phyloP scores from a whole-genome alignment of 2,888 invertebrate species.

The Pegoplata infirma region DNA sequence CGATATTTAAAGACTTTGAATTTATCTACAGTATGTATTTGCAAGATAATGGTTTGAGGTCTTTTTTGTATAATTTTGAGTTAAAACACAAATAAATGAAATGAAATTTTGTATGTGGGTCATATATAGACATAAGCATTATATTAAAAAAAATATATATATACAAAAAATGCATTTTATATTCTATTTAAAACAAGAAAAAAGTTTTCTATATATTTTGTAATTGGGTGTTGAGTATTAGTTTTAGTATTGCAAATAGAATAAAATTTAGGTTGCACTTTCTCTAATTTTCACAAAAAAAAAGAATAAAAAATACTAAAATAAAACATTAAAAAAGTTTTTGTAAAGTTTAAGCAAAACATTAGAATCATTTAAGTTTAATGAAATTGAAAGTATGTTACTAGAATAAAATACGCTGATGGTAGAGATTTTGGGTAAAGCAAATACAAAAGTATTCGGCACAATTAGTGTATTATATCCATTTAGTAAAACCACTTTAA shows the following conservation, averaged over 20 bases:
- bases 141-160: not conserved
- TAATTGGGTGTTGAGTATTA: not conserved
- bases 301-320: not conserved
- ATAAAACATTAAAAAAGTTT: slow-evolving; percentile 6
- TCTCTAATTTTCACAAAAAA: not conserved
- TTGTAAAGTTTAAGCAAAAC: slow-evolving; percentile 7
- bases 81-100: slow-evolving; percentile 13
- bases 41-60: slow-evolving; percentile 2
- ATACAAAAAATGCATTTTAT: slow-evolving; percentile 19
- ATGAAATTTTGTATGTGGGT: slow-evolving; percentile 3
- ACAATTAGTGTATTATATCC: not conserved
- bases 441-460: not conserved
- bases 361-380: slow-evolving; percentile 6
- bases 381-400: slow-evolving; percentile 1
- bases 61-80: not conserved
- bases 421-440: not conserved
- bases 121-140: not conserved
- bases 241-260: slow-evolving; percentile 14
- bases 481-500: not conserved
- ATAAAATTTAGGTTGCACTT: slow-evolving; percentile 4
- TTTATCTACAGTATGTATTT: not conserved
- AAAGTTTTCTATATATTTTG: not conserved
- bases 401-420: not conserved
- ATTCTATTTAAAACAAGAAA: not conserved
- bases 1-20: not conserved